phyloP scores from a whole-genome alignment of 2,113 vertebrate species.

The Tragelaphus scriptus region DNA sequence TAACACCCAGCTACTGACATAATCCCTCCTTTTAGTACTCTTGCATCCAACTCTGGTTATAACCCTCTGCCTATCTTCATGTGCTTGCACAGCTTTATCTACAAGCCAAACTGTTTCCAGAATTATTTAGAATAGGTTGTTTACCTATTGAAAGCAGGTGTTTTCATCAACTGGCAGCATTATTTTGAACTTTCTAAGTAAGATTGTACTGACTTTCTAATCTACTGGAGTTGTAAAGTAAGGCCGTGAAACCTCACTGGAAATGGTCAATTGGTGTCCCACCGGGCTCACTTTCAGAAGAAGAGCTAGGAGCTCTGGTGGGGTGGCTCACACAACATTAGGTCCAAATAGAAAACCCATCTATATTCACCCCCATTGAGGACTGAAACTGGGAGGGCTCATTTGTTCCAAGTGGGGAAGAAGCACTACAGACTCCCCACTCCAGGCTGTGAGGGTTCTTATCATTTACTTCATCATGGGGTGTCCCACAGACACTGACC shows the following conservation, averaged over 20 bases:
- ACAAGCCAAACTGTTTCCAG: neutral
- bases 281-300: slow-evolving; percentile 35
- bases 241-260: neutral
- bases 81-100: neutral
- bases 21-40: neutral
- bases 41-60: neutral
- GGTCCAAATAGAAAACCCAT: slow-evolving; percentile 64
- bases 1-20: neutral
- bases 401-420: slow-evolving; percentile 65
- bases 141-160: neutral
- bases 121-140: neutral
- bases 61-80: neutral
- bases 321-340: slow-evolving; percentile 51
- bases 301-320: slow-evolving; percentile 45
- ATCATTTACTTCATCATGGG: slow-evolving; percentile 52
- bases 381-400: slow-evolving; percentile 53
- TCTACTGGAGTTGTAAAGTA: neutral
- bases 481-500: slow-evolving; percentile 53
- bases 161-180: neutral
- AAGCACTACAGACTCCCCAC: slow-evolving; percentile 14
- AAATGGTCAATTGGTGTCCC: slow-evolving; percentile 60
- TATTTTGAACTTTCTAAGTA: neutral
- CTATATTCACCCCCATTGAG: slow-evolving; percentile 59
- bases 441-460: slow-evolving; percentile 49
- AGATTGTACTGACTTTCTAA: neutral